Evolutionary conservation across 2,888 invertebrate species (phyloP), one percentile per base, ranked within the genome.

Genomic region (Pocota personata): DNA sequence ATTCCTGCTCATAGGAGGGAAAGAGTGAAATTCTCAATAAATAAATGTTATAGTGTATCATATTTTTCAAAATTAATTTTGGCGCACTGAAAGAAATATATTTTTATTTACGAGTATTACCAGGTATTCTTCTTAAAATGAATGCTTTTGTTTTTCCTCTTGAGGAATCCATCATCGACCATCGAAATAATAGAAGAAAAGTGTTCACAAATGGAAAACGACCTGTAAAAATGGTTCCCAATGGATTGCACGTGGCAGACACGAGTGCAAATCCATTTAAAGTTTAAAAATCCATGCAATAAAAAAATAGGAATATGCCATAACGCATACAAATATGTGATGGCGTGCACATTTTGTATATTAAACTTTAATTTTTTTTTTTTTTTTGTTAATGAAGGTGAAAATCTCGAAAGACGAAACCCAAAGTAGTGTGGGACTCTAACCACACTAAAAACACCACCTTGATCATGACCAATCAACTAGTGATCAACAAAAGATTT

Each of bases 251-350:
- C n/a, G n/a, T 60, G 19, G 48, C 32, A 24, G 19, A 62, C 40
- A 27, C 37, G 21, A 24, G 48, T 35, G 67, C 60, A 67, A 77
- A 69, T 67, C 62, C 62, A 57, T 46, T 78, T 71, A n/a, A 78
- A 62, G 27, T 80, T 52, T 43, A 64, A 57, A 46, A 55, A 55
- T 75, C 16, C 19, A 30, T 55, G 60, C 62, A 60, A 62, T 62
- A 75, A 75, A 69, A 67, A 55, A 67, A 67, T 73, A 52, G 58
- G 32, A 60, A 32, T 52, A 27, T 43, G 46, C 37, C 27, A 48
- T 46, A 60, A 52, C 60, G 37, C 37, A 66, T 43, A 21, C 46
- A 50, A 75, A 80, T 80, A 80, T 80, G 72, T 37, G n/a, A n/a
- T n/a, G n/a, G n/a, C n/a, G n/a, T n/a, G n/a, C n/a, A n/a, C n/a